phyloP scores from a whole-genome alignment of 2,113 vertebrate species.

The Ranitomeya imitator region DNA sequence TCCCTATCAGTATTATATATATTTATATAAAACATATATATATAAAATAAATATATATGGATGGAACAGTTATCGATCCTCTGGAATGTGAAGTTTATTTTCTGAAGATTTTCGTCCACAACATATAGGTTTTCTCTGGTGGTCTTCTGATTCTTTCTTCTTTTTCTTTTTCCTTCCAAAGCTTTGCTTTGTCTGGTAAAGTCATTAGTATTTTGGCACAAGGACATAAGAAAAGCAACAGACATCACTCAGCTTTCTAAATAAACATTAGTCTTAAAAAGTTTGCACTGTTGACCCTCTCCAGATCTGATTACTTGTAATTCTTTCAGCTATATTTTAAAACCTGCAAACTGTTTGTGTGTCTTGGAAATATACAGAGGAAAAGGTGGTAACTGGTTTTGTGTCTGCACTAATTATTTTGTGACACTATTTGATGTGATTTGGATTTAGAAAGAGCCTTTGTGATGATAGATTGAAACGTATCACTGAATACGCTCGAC shows the following conservation, averaged over 20 bases:
- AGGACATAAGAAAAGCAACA: conserved; percentile 83
- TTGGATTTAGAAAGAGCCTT: not conserved
- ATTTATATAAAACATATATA: no score
- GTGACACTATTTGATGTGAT: conserved; percentile 44
- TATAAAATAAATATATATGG: not conserved
- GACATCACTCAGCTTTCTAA: conserved; percentile 96
- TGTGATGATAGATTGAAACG: conserved; percentile 12
- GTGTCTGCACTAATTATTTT: conserved; percentile 35
- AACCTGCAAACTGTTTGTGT: conserved; percentile 50
- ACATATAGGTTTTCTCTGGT: conserved; percentile 55
- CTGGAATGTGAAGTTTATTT: conserved; percentile 38
- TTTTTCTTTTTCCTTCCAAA: conserved; percentile 22
- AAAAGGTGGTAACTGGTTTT: conserved; percentile 35
- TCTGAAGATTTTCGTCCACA: conserved; percentile 24
- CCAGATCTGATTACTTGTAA: conserved; percentile 85
- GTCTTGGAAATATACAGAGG: conserved; percentile 53
- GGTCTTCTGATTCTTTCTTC: conserved; percentile 58
- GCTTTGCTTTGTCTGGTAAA: conserved; percentile 80
- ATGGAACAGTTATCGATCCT: conserved; percentile 24
- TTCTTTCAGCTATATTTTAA: conserved; percentile 71
- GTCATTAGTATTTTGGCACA: conserved; percentile 84
- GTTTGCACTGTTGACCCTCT: conserved; percentile 91
- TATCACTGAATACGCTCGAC: not conserved
- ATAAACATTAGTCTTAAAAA: conserved; percentile 99
- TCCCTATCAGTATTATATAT: no score